These are phyloP conservation scores for Setipinna tenuifilis DNA, from an alignment of 2,797 vertebrate genomes.

Conservation along the genomic window DNA sequence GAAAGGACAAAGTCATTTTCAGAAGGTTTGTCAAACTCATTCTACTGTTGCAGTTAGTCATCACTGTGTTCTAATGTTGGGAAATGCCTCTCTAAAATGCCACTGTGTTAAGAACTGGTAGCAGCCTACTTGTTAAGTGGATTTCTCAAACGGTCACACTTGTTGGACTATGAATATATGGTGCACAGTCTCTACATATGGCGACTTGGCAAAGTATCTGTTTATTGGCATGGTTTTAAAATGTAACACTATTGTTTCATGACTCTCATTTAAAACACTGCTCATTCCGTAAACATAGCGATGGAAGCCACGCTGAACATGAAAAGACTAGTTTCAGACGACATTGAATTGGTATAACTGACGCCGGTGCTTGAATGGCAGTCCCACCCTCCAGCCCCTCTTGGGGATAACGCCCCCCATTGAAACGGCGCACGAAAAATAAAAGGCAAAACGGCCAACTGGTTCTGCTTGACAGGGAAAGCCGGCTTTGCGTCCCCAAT, in stretches of 20 bases:
- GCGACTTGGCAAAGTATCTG: not conserved
- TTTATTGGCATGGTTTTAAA: conserved; percentile 16
- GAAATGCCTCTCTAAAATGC: not conserved
- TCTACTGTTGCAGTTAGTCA: not conserved
- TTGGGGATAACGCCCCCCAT: conserved; percentile 78
- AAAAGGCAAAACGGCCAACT: conserved; percentile 67
- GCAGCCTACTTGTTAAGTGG: not conserved
- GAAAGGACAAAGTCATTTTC: conserved; percentile 15
- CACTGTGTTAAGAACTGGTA: not conserved
- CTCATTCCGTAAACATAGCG: conserved; percentile 74
- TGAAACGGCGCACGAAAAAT: conserved; percentile 79
- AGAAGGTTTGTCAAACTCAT: not conserved
- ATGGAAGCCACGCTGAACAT: conserved; percentile 71
- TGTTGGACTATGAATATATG: not conserved
- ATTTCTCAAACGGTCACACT: not conserved
- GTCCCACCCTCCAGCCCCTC: conserved; percentile 76
- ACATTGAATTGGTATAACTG: conserved; percentile 79
- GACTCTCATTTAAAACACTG: conserved; percentile 69
- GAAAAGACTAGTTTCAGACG: conserved; percentile 78
- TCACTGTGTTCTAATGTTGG: not conserved
- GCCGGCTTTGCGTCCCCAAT: conserved; percentile 66
- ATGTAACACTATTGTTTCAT: conserved; percentile 51
- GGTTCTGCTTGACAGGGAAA: conserved; percentile 75
- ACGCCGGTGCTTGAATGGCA: conserved; percentile 78
- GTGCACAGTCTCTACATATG: not conserved